A percentile compares a stretch with the other conserved stretches of the same genome.
phyloP scores from a whole-genome alignment of 2,888 invertebrate genomes.

The Apodemia duryi region DNA sequence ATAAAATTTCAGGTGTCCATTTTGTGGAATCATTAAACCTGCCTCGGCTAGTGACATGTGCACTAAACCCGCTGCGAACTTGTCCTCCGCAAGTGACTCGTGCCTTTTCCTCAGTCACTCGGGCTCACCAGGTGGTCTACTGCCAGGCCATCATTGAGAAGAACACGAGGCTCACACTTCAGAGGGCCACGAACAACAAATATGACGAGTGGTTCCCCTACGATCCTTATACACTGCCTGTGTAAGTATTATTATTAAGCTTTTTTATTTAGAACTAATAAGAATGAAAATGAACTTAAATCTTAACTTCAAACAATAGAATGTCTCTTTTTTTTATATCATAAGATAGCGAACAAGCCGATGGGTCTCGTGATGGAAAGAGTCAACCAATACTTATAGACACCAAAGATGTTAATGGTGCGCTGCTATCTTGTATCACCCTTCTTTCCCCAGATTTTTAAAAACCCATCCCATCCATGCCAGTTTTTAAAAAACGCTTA shows the following conservation, averaged over 20 bases:
- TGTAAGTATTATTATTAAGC: slow-evolving; percentile 57
- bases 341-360: too few relatives aligned
- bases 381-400: too few relatives aligned
- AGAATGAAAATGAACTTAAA: too few relatives aligned
- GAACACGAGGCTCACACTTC: slow-evolving; percentile 82
- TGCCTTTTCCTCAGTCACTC: slow-evolving; percentile 89
- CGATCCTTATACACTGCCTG: slow-evolving; percentile 89
- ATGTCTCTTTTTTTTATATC: too few relatives aligned
- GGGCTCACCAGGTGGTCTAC: slow-evolving; percentile 93
- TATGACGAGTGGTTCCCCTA: slow-evolving; percentile 92
- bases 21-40: slow-evolving; percentile 91
- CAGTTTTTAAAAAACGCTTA: too few relatives aligned
- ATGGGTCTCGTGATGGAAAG: too few relatives aligned
- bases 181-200: slow-evolving; percentile 47
- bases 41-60: slow-evolving; percentile 90
- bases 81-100: slow-evolving; percentile 88
- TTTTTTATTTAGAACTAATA: too few relatives aligned
- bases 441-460: too few relatives aligned
- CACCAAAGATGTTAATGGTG: too few relatives aligned
- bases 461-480: too few relatives aligned
- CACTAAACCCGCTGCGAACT: slow-evolving; percentile 91
- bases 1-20: slow-evolving; percentile 81
- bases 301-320: too few relatives aligned
- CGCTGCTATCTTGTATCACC: too few relatives aligned
- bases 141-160: slow-evolving; percentile 94